phyloP scores from a whole-genome alignment of 2,888 invertebrate genomes.

The Patella ulyssiponensis region DNA sequence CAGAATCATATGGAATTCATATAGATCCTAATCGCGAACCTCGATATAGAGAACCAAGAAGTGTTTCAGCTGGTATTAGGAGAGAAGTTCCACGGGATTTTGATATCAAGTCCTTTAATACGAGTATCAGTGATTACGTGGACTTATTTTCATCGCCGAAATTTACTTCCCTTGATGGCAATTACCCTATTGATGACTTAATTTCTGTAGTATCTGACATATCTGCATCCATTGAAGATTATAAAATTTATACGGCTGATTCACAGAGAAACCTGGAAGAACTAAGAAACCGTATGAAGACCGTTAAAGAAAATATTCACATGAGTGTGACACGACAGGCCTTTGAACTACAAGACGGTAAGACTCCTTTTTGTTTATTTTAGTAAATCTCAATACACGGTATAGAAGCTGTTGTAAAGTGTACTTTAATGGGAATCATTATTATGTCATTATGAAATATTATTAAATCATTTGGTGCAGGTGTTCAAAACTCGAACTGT shows the following conservation, averaged over 20 bases:
- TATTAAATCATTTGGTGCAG: too few species aligned
- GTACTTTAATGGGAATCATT: too few species aligned
- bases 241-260: constrained; percentile 49
- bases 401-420: too few species aligned
- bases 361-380: constrained; percentile 21
- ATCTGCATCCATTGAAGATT: constrained; percentile 53
- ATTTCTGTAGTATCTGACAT: constrained; percentile 48
- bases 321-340: constrained; percentile 51
- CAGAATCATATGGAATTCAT: too few species aligned
- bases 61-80: background rate
- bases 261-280: constrained; percentile 53
- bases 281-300: constrained; percentile 49
- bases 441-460: too few species aligned
- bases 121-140: constrained; percentile 24
- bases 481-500: too few species aligned
- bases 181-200: constrained; percentile 58
- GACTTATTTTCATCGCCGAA: constrained; percentile 36
- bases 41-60: background rate
- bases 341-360: constrained; percentile 48
- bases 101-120: constrained; percentile 14
- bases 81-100: background rate
- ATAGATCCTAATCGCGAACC: too few species aligned
- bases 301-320: constrained; percentile 55
- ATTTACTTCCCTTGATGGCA: constrained; percentile 47
- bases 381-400: too few species aligned